phyloP scores from a whole-genome alignment of 2,797 vertebrate genomes.

The Pangasius mekongensis region DNA sequence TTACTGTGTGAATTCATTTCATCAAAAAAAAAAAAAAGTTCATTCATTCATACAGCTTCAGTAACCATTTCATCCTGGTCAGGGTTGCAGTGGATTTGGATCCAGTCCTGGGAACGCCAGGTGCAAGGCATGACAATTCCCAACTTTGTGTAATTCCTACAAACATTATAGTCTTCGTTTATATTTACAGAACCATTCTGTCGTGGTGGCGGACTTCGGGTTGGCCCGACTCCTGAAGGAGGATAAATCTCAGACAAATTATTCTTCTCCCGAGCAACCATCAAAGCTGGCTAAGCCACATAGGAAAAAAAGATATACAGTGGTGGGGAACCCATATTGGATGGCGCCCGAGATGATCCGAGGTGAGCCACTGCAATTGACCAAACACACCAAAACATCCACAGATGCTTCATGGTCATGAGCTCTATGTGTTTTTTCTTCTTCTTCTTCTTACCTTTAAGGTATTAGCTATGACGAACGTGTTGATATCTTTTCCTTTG shows the following conservation, averaged over 20 bases:
- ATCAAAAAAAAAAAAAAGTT: neutral
- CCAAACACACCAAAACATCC: neutral
- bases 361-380: slow-evolving; percentile 72
- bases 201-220: slow-evolving; percentile 97
- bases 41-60: neutral
- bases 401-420: neutral
- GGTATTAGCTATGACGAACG: slow-evolving; percentile 94
- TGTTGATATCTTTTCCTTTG: slow-evolving; percentile 96
- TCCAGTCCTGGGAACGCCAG: neutral
- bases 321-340: slow-evolving; percentile 98
- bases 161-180: neutral
- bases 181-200: slow-evolving; percentile 84
- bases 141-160: neutral
- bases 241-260: slow-evolving; percentile 75
- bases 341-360: slow-evolving; percentile 99
- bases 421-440: neutral
- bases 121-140: neutral
- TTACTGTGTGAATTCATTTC: no score
- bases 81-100: neutral
- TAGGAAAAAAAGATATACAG: slow-evolving; percentile 92
- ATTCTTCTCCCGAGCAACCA: slow-evolving; percentile 68
- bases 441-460: slow-evolving; percentile 59
- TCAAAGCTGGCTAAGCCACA: slow-evolving; percentile 83
- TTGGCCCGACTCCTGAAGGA: slow-evolving; percentile 88
- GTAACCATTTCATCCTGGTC: neutral